Percentiles rank a stretch among this genome's conserved stretches.
Conservation (phyloP, 2,888 invertebrate genomes). For the Arrhopalites spinosus region DNA sequence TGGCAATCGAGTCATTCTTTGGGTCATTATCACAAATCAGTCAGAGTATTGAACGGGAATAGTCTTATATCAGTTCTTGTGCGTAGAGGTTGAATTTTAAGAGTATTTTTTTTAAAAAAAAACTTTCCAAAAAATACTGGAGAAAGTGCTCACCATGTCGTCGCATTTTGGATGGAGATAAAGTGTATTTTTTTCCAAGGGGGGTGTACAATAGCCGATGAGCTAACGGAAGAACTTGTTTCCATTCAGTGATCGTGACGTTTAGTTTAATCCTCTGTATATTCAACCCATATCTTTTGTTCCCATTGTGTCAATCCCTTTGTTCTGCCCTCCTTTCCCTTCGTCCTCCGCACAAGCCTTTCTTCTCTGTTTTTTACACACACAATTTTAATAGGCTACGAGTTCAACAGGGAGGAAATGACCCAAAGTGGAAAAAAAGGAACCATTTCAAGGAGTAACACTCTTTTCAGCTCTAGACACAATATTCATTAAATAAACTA, state of each 20-base stretch:
- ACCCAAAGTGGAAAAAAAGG: neutral
- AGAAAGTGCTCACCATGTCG: neutral
- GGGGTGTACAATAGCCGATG: neutral
- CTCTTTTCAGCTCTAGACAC: neutral
- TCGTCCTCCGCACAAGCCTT: neutral
- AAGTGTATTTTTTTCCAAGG: neutral
- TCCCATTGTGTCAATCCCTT: neutral
- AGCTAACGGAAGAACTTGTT: neutral
- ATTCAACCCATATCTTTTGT: neutral
- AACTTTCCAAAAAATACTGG: neutral
- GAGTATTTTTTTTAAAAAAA: neutral
- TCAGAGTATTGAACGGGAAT: neutral
- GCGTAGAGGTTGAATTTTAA: no score
- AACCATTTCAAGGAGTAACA: neutral
- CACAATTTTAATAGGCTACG: neutral
- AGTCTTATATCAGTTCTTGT: no score
- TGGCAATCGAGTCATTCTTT: neutral
- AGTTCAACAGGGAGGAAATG: neutral
- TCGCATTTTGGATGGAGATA: neutral
- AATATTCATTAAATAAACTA: no score
- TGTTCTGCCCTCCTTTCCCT: neutral
- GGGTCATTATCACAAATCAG: neutral
- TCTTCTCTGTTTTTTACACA: neutral
- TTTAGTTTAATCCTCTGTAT: slow-evolving; percentile 1
- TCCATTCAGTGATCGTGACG: slow-evolving; percentile 5